Evolutionary conservation across 2,888 invertebrate species (phyloP).

Genomic region (Bibio marci): DNA sequence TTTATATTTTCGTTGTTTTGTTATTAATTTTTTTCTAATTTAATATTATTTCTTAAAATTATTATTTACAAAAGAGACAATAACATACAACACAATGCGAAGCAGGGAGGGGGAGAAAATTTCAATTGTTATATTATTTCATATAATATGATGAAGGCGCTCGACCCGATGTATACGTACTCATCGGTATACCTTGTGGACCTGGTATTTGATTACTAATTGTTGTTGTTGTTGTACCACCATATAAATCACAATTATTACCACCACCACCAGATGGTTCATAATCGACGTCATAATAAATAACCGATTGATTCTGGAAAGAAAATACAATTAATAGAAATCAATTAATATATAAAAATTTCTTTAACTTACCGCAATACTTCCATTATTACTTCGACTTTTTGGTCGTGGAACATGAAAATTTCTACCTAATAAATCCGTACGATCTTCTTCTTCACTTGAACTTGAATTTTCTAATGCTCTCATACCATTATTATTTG

Average conservation of each 20-base stretch:
- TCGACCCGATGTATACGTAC: constrained; percentile 64
- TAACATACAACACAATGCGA: no score
- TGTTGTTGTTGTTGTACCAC: constrained; percentile 31
- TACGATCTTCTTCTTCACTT: constrained; percentile 52
- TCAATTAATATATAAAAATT: background rate
- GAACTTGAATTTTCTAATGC: constrained; percentile 38
- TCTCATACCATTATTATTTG: constrained; percentile 31
- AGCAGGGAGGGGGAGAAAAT: no score
- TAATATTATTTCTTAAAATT: no score
- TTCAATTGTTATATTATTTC: constrained; percentile 23
- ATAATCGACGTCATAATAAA: constrained; percentile 80
- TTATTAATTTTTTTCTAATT: no score
- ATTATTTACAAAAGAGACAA: no score
- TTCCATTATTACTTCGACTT: constrained; percentile 50
- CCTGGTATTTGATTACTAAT: constrained; percentile 38
- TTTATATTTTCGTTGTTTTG: no score
- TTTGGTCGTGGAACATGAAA: constrained; percentile 70
- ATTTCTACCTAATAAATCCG: constrained; percentile 52
- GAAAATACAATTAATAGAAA: constrained; percentile 1
- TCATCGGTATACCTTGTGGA: constrained; percentile 56
- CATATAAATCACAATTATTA: constrained; percentile 23
- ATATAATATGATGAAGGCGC: constrained; percentile 38
- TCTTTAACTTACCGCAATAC: constrained; percentile 26
- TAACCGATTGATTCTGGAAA: constrained; percentile 71
- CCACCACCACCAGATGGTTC: constrained; percentile 36